Evolutionary conservation across 2,113 vertebrate species (phyloP).

Genomic region (Strix uralensis): DNA sequence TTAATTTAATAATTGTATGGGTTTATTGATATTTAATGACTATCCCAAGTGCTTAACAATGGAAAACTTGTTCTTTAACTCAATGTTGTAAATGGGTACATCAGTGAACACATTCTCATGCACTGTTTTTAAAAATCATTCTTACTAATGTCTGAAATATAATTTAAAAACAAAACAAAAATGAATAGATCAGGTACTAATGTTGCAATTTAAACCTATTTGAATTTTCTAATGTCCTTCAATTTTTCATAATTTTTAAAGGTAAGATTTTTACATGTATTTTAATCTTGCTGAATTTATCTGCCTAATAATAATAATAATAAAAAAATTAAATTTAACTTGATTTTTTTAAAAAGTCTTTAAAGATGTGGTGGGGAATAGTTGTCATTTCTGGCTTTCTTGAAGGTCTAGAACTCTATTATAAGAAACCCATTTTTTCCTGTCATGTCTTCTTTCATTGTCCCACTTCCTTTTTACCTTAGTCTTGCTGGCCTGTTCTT

Average conservation of each 20-base stretch:
- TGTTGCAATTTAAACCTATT: slow-evolving; percentile 69
- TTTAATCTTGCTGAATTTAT: slow-evolving; percentile 32
- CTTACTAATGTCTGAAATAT: slow-evolving; percentile 70
- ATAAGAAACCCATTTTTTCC: slow-evolving; percentile 31
- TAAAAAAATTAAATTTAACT: slow-evolving; percentile 70
- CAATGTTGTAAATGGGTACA: neutral
- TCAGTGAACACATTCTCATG: slow-evolving; percentile 64
- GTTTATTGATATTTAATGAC: neutral
- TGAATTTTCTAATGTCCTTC: slow-evolving; percentile 68
- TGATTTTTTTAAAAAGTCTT: slow-evolving; percentile 45
- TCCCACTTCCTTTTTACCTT: neutral
- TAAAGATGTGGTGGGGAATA: slow-evolving; percentile 76
- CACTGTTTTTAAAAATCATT: slow-evolving; percentile 68
- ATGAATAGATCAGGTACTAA: slow-evolving; percentile 64
- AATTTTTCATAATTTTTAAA: slow-evolving; percentile 51
- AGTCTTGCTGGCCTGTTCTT: neutral
- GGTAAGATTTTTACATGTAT: slow-evolving; percentile 39
- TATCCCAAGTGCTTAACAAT: neutral
- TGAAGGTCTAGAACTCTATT: slow-evolving; percentile 47
- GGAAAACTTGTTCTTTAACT: slow-evolving; percentile 30
- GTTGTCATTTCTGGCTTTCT: slow-evolving; percentile 61
- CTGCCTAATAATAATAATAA: slow-evolving; percentile 53
- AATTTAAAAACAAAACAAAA: slow-evolving; percentile 59
- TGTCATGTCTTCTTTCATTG: neutral
- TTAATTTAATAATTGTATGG: slow-evolving; percentile 26